These are phyloP conservation scores for Dinothrombium tinctorium DNA, from an alignment of 1,140 invertebrate genomes.

Conservation along the genomic window DNA sequence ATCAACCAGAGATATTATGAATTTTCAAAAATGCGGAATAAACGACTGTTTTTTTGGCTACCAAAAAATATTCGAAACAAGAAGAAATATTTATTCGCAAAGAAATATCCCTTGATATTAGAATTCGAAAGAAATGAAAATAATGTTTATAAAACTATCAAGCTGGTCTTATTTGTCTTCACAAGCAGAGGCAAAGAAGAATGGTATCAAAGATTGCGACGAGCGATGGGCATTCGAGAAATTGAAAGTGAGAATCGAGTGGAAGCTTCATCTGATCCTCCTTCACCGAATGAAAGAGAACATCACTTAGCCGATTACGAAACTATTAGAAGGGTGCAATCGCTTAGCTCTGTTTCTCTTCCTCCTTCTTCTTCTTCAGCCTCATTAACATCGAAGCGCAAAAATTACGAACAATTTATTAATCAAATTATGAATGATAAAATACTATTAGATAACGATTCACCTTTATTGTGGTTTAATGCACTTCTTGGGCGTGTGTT, in stretches of 20 bases:
- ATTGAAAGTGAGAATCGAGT: background rate
- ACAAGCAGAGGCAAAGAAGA: conserved; percentile 66
- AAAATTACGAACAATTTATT: background rate
- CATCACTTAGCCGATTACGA: background rate
- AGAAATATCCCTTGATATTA: conserved; percentile 70
- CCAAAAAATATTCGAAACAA: conserved; percentile 10
- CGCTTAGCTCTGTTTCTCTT: background rate
- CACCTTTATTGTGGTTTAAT: conserved; percentile 37
- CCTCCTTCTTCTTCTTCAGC: background rate
- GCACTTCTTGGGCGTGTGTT: conserved; percentile 44
- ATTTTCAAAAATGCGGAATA: conserved; percentile 29
- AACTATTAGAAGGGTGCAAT: background rate
- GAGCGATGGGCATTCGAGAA: background rate
- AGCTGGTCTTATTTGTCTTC: conserved; percentile 39
- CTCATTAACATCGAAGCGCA: background rate
- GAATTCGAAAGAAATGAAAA: conserved; percentile 19
- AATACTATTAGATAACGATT: background rate
- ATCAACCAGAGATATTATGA: conserved; percentile 40
- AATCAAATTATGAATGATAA: background rate
- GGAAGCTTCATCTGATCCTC: background rate
- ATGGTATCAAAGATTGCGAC: conserved; percentile 35
- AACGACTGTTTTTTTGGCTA: conserved; percentile 5
- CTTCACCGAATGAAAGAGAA: background rate
- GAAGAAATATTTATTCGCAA: conserved; percentile 40
- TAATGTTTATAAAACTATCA: conserved; percentile 18